Percentiles rank a stretch among this genome's conserved stretches.
These are phyloP conservation scores for Myotis davidii DNA, from an alignment of 2,113 vertebrate species.

Conservation along the genomic window DNA sequence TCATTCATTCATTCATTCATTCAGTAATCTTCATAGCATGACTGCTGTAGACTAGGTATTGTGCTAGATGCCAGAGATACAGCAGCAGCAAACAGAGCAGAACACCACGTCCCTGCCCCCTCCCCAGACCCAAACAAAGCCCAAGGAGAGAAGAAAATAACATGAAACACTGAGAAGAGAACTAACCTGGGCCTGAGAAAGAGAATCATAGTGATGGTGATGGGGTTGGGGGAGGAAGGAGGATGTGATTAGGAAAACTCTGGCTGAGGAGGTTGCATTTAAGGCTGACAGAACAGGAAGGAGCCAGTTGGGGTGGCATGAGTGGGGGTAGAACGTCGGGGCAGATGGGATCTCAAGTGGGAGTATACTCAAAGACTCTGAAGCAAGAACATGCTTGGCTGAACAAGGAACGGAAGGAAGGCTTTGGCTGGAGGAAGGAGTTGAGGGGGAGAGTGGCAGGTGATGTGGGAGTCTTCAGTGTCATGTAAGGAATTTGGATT, in stretches of 20 bases:
- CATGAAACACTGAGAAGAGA: background rate
- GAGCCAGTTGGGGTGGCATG: background rate
- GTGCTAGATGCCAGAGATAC: background rate
- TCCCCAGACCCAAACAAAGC: background rate
- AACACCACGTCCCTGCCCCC: accelerated
- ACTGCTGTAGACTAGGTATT: background rate
- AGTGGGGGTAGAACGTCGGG: background rate
- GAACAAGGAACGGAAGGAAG: background rate
- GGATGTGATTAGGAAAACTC: background rate
- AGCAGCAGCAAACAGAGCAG: background rate
- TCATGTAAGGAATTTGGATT: background rate
- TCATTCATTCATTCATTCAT: background rate
- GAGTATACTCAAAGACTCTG: background rate
- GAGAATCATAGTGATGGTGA: background rate
- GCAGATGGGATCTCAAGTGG: background rate
- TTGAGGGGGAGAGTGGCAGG: background rate
- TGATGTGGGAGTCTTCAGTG: background rate
- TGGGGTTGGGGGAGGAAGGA: background rate
- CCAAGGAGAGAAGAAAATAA: background rate
- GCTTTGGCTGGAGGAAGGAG: background rate
- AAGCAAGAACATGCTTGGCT: background rate
- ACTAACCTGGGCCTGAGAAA: background rate
- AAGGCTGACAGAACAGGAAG: background rate
- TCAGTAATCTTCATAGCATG: background rate
- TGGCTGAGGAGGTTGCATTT: background rate